Base-by-base conservation (phyloP, 2,797 vertebrate species). In the Neosilurus hyrtlii region DNA sequence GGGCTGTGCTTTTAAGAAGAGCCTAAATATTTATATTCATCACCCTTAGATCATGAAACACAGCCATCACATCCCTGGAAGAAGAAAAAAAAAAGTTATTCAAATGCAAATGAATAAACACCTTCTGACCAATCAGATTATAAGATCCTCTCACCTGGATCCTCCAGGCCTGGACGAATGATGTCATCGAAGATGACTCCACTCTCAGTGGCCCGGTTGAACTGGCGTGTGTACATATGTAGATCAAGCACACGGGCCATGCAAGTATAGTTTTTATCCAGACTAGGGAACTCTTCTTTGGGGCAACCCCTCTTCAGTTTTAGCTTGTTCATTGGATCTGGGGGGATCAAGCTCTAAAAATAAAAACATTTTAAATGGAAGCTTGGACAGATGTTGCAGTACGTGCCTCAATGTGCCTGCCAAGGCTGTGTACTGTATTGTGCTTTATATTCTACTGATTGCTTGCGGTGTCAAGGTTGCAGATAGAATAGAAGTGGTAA, bases 141-240 rank as follows among this genome's bases (percentile, higher is more conserved):
- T 24, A 77, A 43, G 7, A 14, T 30, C 15, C 1, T 54, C 83
- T 85, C 77, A 94, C 94, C 93, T 90, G 91, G 91, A n/a, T 94
- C 92, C 80, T 95, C 94, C 4, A 95, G 81, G 49, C 94, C 93
- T 0, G 91, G 93, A 6, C 92, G 91, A 74, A 94, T 93, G 84
- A 95, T 82, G 1, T 95, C 93, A 72, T 94, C 93, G 1, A 95
- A 94, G 63, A 93, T 91, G 79, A 95, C 93, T 0, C 94, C 93
- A 1, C 93, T 92, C 10, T 91, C 81, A 1, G 93, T 94, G 80
- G 92, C 92, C 67, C 92, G 91, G 84, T 90, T 26, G 73, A 93
- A 94, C 89, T 94, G 94, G 4, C 93, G 88, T 15, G 89, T 77
- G 89, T 95, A 95, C 90, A 93, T 91, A 84, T 89, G 89, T 4